These are phyloP conservation scores for Axea sp. DNA, from an alignment of 2,888 invertebrate genomes.

Conservation along the genomic window DNA sequence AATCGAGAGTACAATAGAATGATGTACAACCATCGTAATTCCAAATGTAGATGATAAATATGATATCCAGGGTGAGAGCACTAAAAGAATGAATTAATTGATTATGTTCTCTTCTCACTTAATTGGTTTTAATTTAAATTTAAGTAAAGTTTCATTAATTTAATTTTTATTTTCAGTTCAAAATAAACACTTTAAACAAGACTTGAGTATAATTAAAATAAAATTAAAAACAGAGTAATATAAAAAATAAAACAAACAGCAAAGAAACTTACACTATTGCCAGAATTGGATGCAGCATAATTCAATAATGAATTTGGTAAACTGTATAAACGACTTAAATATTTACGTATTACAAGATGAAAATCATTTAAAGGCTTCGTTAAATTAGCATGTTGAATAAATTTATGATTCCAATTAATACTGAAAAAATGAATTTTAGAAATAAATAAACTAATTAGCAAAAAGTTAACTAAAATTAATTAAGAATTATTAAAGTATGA, in stretches of 20 bases:
- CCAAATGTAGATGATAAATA: constrained; percentile 80
- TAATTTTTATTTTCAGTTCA: not conserved
- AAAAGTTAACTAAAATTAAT: no score
- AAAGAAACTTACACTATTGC: constrained; percentile 76
- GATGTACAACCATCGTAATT: constrained; percentile 79
- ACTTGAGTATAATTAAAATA: no score
- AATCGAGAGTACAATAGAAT: constrained; percentile 70
- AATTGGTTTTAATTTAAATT: no score
- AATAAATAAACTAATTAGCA: no score
- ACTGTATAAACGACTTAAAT: constrained; percentile 68
- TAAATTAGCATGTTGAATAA: constrained; percentile 65
- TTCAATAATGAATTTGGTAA: constrained; percentile 78
- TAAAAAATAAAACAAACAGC: not conserved
- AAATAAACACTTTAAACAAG: not conserved
- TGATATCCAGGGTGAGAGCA: constrained; percentile 80
- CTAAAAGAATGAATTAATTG: no score
- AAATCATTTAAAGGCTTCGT: constrained; percentile 70
- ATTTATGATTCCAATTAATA: constrained; percentile 67
- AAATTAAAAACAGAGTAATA: not conserved
- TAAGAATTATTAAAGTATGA: no score
- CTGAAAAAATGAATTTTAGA: no score
- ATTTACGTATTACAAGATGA: constrained; percentile 67
- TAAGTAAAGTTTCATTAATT: not conserved
- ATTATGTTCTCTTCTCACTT: no score
- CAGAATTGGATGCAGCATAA: constrained; percentile 76